These are phyloP conservation scores for Drosophila kanekoi DNA, from an alignment of 2,888 invertebrate species.

Conservation along the genomic window DNA sequence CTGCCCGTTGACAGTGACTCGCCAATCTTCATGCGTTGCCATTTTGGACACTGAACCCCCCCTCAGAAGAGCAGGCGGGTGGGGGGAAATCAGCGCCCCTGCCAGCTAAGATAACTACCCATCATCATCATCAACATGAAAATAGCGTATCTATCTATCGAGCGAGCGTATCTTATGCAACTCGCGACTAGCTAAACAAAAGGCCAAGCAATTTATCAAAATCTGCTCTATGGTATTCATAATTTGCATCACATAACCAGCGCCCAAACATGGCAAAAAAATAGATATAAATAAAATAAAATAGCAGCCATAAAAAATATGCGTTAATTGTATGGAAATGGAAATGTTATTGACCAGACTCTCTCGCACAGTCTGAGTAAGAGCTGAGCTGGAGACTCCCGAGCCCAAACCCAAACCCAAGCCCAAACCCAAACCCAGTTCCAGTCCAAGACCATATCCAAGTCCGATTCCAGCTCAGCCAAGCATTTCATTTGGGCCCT, in stretches of 20 bases:
- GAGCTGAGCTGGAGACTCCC: not conserved
- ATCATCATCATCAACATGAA: not conserved
- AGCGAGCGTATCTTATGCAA: conserved; percentile 44
- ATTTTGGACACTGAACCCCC: conserved; percentile 12
- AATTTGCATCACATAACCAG: conserved; percentile 78
- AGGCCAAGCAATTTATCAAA: conserved; percentile 66
- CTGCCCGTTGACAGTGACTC: conserved; percentile 16
- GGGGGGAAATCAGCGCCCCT: not conserved
- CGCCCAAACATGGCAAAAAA: conserved; percentile 48
- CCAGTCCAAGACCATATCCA: conserved; percentile 1
- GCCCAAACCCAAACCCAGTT: too few relatives aligned
- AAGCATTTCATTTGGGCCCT: conserved; percentile 69
- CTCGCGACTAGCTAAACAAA: conserved; percentile 30
- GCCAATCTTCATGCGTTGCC: conserved; percentile 16
- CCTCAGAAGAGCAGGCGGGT: not conserved
- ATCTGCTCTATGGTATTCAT: conserved; percentile 65
- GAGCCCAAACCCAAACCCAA: too few relatives aligned
- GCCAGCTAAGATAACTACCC: conserved; percentile 1
- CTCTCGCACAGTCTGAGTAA: not conserved
- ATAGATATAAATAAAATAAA: conserved; percentile 6
- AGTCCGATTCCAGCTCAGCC: conserved; percentile 17
- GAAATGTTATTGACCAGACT: conserved; percentile 68
- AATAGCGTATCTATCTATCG: conserved; percentile 17
- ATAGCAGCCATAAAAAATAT: conserved; percentile 39
- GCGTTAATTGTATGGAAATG: conserved; percentile 77